A percentile compares a stretch with the other conserved stretches of the same genome.
Evolutionary conservation across 2,797 vertebrate species (phyloP).

Genomic region (Sylvia borin): DNA sequence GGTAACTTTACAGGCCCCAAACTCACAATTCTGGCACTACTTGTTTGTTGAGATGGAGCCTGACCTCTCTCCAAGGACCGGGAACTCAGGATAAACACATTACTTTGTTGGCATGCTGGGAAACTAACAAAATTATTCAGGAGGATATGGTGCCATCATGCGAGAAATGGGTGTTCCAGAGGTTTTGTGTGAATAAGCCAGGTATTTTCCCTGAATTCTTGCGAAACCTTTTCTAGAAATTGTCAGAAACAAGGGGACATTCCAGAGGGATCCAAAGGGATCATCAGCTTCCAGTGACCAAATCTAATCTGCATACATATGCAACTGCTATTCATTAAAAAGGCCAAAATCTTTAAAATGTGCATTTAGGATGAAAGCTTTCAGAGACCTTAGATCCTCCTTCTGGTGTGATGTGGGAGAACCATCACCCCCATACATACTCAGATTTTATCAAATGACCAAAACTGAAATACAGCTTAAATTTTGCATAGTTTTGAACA

Average conservation of each 20-base stretch:
- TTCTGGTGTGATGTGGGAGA: fast-evolving
- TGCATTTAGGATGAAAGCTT: background rate
- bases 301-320: background rate
- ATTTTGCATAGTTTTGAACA: background rate
- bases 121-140: background rate
- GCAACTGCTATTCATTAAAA: background rate
- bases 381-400: background rate
- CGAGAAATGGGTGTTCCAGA: background rate
- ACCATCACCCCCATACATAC: background rate
- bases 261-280: background rate
- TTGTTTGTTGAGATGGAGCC: background rate
- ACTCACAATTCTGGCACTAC: background rate
- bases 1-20: background rate
- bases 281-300: background rate
- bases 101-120: background rate
- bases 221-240: background rate
- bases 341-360: background rate
- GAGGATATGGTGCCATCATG: background rate
- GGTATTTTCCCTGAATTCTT: background rate
- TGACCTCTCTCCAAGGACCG: fast-evolving
- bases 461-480: background rate
- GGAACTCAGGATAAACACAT: background rate
- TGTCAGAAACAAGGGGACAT: background rate
- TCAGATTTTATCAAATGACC: background rate
- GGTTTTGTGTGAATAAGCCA: background rate